Conservation (phyloP, 2,113 vertebrate genomes). For the Eudyptes chrysolophus region DNA sequence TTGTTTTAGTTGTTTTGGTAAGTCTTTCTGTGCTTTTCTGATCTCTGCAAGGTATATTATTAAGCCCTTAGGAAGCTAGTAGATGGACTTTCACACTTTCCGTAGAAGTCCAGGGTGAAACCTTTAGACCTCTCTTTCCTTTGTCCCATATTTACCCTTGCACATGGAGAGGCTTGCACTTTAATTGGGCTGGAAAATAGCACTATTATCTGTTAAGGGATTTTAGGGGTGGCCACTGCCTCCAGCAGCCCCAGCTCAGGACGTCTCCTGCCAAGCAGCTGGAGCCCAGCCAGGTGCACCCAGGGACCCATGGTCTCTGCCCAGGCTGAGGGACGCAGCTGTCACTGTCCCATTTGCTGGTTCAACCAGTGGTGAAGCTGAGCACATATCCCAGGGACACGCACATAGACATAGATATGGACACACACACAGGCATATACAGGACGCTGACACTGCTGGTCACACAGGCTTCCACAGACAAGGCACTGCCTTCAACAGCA, state of each 20-base stretch:
- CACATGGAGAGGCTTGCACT: neutral
- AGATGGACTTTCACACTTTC: neutral
- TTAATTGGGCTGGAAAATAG: neutral
- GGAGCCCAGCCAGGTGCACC: accelerated
- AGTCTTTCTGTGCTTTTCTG: neutral
- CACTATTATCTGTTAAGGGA: neutral
- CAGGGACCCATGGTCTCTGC: neutral
- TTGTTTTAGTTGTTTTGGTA: neutral
- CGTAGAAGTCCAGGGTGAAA: neutral
- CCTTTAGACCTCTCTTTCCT: neutral
- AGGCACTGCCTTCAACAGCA: accelerated
- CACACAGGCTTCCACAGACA: neutral
- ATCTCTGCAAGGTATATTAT: neutral
- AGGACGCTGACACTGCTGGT: neutral
- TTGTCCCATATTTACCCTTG: neutral
- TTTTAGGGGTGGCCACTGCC: neutral
- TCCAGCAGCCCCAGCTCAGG: neutral
- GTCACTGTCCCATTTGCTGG: neutral
- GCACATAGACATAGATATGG: accelerated
- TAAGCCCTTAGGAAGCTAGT: neutral
- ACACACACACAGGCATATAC: accelerated
- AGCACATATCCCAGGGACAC: neutral
- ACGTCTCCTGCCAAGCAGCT: neutral
- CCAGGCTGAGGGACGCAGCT: accelerated
- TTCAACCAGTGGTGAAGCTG: neutral